Evolutionary conservation across 2,797 vertebrate species (phyloP).

Genomic region (Emydoidea blandingii): DNA sequence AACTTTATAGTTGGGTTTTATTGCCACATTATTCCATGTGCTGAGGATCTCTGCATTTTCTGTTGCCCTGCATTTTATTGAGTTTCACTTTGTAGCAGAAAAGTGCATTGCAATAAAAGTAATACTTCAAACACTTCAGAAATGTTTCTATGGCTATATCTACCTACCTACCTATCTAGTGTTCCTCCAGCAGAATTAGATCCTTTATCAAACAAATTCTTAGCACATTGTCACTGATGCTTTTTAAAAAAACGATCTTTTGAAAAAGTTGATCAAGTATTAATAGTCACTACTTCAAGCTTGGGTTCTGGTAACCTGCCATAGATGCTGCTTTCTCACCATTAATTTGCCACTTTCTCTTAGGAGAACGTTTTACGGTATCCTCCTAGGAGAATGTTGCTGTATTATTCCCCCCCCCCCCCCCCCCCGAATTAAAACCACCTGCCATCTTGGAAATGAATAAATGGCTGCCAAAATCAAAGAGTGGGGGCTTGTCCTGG

Average conservation of each 20-base stretch:
- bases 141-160: constrained; percentile 22
- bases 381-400: constrained; percentile 46
- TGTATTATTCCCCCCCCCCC: constrained; percentile 23
- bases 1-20: constrained; percentile 84
- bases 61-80: constrained; percentile 76
- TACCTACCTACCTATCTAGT: neutral
- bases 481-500: constrained; percentile 15
- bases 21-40: constrained; percentile 77
- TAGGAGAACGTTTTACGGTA: neutral
- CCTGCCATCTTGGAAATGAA: constrained; percentile 12
- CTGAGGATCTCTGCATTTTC: constrained; percentile 73
- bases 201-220: neutral
- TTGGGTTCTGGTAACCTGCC: neutral
- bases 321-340: neutral
- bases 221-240: constrained; percentile 18
- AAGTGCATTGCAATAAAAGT: constrained; percentile 45
- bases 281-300: constrained; percentile 61
- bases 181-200: rapidly evolving
- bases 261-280: constrained; percentile 41
- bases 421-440: constrained; percentile 1
- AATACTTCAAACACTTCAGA: neutral
- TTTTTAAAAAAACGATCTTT: constrained; percentile 4
- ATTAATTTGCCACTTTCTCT: constrained; percentile 43
- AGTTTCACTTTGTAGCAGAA: constrained; percentile 70
- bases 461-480: constrained; percentile 33